These are phyloP conservation scores for Drosophila sp. DNA, from an alignment of 1,140 invertebrate genomes.

Conservation along the genomic window DNA sequence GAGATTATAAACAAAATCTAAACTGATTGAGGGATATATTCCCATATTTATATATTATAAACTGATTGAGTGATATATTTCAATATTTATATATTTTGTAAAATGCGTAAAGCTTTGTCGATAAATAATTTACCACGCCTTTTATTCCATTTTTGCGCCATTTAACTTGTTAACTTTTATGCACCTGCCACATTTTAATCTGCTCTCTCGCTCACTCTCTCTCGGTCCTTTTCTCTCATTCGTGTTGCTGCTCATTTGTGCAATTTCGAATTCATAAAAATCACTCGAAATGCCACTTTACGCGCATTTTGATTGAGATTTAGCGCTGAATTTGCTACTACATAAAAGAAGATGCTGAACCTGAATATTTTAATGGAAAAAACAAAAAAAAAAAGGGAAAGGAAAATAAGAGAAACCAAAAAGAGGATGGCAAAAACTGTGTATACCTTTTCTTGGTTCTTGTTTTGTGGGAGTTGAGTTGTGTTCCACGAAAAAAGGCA, in stretches of 20 bases:
- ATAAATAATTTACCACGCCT: background rate
- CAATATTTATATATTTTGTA: too few relatives aligned
- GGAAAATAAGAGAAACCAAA: background rate
- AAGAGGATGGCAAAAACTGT: background rate
- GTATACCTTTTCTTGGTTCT: background rate
- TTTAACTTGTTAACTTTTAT: constrained; percentile 18
- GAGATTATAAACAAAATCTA: too few relatives aligned
- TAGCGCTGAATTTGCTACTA: constrained; percentile 73
- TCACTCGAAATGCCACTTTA: constrained; percentile 75
- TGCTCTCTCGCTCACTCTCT: background rate
- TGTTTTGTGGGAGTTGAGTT: background rate
- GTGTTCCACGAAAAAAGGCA: constrained; percentile 25
- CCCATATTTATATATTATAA: too few relatives aligned
- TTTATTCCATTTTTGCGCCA: constrained; percentile 3
- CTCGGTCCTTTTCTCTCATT: background rate
- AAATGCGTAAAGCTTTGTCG: too few relatives aligned
- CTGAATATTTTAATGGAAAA: constrained; percentile 53
- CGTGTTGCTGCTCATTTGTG: background rate
- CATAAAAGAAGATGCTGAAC: constrained; percentile 49
- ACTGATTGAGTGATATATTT: too few relatives aligned
- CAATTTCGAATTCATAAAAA: constrained; percentile 70
- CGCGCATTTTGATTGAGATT: constrained; percentile 75
- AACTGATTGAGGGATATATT: too few relatives aligned
- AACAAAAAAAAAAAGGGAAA: constrained; percentile 18
- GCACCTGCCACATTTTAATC: constrained; percentile 10